phyloP scores from a whole-genome alignment of 1,140 invertebrate genomes.

The Diabrotica virgifera region DNA sequence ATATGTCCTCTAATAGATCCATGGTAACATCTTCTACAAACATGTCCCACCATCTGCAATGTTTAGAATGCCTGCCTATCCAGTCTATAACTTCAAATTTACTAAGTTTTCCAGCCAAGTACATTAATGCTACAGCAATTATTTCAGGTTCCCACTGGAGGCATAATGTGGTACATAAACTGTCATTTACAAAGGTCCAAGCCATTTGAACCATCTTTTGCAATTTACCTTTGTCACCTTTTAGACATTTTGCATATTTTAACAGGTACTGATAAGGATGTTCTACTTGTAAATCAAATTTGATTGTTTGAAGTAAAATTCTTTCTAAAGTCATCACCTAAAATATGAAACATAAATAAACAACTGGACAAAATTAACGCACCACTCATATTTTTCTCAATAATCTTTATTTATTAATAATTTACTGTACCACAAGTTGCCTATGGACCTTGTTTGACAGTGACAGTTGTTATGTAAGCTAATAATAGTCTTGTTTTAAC shows the following conservation, averaged over 20 bases:
- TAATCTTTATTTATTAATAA: too few relatives aligned
- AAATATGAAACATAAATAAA: constrained; percentile 16
- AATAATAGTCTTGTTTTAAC: too few relatives aligned
- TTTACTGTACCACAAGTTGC: too few relatives aligned
- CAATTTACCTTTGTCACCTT: constrained; percentile 89
- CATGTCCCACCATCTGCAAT: constrained; percentile 96
- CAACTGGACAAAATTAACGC: too few relatives aligned
- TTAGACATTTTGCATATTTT: constrained; percentile 96
- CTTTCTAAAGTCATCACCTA: constrained; percentile 90
- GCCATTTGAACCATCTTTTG: constrained; percentile 99
- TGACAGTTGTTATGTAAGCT: too few relatives aligned
- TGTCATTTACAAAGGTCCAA: constrained; percentile 99
- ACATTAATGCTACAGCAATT: constrained; percentile 96
- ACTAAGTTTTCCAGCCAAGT: constrained; percentile 92
- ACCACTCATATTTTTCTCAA: too few relatives aligned
- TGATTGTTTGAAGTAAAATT: constrained; percentile 96
- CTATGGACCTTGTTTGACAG: too few relatives aligned
- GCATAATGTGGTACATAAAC: constrained; percentile 92
- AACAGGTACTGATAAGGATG: constrained; percentile 95
- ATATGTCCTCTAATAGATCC: constrained; percentile 95
- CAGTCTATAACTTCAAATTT: constrained; percentile 95
- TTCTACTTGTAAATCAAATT: constrained; percentile 97
- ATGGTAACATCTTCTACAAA: constrained; percentile 95
- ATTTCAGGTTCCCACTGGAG: constrained; percentile 99
- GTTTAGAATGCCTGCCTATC: constrained; percentile 76